Percentiles rank a stretch among this genome's conserved stretches.
Conservation (phyloP, 1,140 invertebrate species). For the Orius laevigatus region DNA sequence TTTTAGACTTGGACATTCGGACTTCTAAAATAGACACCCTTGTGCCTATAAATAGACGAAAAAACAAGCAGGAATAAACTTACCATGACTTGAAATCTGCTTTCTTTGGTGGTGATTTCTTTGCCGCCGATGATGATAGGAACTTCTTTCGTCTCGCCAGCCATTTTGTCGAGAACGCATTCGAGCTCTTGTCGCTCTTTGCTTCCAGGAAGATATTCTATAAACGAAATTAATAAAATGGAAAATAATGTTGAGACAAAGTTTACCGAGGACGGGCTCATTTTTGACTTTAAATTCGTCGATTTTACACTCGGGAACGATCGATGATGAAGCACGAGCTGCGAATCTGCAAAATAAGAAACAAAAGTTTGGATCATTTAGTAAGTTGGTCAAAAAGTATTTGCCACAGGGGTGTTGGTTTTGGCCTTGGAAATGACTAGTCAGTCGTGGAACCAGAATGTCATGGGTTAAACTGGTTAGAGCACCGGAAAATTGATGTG, state of each 20-base stretch:
- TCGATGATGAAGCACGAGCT: conserved; percentile 16
- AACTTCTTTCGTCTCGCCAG: conserved; percentile 55
- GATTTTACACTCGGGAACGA: conserved; percentile 42
- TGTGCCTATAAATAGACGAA: neutral
- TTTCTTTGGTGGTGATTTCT: conserved; percentile 57
- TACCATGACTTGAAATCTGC: conserved; percentile 60
- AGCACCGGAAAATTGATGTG: too few relatives aligned
- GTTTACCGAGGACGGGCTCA: conserved; percentile 51
- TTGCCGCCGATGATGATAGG: conserved; percentile 86
- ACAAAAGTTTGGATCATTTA: too few relatives aligned
- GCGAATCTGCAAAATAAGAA: conserved; percentile 6
- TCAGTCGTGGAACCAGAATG: neutral
- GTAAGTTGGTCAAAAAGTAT: neutral
- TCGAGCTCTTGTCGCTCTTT: conserved; percentile 62
- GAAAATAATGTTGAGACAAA: neutral
- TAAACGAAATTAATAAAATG: conserved; percentile 7
- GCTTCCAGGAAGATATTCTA: conserved; percentile 63
- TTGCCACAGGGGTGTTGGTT: neutral
- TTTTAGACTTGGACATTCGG: neutral
- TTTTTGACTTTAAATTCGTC: conserved; percentile 57
- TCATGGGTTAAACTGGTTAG: too few relatives aligned
- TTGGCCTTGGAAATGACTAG: neutral
- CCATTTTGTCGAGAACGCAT: conserved; percentile 48
- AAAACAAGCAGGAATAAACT: conserved; percentile 19
- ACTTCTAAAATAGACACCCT: neutral